Conservation (phyloP, 2,797 vertebrate species). For the Pampus argenteus region DNA sequence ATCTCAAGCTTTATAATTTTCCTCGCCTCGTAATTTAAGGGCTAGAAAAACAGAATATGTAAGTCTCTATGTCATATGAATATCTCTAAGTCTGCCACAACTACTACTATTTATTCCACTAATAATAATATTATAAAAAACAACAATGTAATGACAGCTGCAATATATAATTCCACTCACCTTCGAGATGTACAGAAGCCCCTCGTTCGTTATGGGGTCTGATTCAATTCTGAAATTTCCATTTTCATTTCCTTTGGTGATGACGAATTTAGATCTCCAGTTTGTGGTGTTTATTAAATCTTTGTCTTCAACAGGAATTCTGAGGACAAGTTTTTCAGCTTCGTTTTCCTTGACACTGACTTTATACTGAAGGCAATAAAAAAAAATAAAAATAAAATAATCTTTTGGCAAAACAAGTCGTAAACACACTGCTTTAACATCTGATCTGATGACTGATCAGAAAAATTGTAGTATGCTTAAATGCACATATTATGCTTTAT, state of each 20-base stretch:
- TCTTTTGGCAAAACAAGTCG: not conserved
- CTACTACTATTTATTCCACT: not conserved
- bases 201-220: slow-evolving; percentile 89
- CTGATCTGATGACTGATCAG: not conserved
- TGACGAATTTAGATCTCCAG: slow-evolving; percentile 85
- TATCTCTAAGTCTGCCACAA: too few species aligned
- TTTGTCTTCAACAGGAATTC: slow-evolving; percentile 86
- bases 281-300: slow-evolving; percentile 85
- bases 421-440: not conserved
- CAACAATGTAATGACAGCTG: not conserved
- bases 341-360: slow-evolving; percentile 86
- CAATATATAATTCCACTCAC: slow-evolving; percentile 65
- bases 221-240: slow-evolving; percentile 88
- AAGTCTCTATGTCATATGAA: not conserved
- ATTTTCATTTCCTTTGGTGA: slow-evolving; percentile 89
- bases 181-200: slow-evolving; percentile 86
- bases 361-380: slow-evolving; percentile 84
- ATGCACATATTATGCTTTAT: not conserved
- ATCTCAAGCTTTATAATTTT: slow-evolving; percentile 82
- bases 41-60: slow-evolving; percentile 68
- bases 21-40: slow-evolving; percentile 86
- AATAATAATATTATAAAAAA: not conserved
- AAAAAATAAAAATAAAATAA: not conserved
- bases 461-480: not conserved
- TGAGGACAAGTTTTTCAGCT: slow-evolving; percentile 83